phyloP scores from a whole-genome alignment of 2,888 invertebrate genomes.

The Tachystola acroxantha region DNA sequence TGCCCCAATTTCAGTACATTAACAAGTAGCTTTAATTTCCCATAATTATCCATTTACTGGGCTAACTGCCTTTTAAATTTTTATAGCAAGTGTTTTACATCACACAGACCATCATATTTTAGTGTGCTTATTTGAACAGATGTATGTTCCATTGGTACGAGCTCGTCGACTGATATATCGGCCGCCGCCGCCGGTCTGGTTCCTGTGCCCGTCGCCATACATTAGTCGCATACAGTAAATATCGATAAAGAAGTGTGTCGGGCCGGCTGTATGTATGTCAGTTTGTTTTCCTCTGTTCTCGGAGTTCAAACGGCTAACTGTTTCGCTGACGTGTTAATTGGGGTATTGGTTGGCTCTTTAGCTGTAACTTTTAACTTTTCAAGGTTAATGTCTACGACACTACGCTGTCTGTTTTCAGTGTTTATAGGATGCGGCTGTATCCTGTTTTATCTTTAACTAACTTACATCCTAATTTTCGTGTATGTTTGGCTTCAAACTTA shows the following conservation, averaged over 20 bases:
- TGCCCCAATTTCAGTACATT: slow-evolving; percentile 5
- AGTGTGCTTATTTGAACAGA: slow-evolving; percentile 49
- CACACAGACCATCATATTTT: slow-evolving; percentile 31
- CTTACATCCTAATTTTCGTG: too few relatives aligned
- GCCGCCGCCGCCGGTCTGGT: slow-evolving; percentile 38
- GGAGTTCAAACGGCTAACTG: slow-evolving; percentile 19
- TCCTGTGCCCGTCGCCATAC: slow-evolving; percentile 58
- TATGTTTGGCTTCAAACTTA: too few relatives aligned
- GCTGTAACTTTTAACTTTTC: slow-evolving; percentile 30
- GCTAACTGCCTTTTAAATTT: slow-evolving; percentile 6
- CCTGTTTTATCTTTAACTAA: too few relatives aligned
- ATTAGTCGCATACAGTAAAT: slow-evolving; percentile 55
- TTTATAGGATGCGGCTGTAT: too few relatives aligned
- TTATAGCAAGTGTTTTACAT: slow-evolving; percentile 5
- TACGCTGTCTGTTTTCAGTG: not conserved
- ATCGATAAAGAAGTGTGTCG: slow-evolving; percentile 41
- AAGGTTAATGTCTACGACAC: slow-evolving; percentile 40
- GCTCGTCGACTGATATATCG: slow-evolving; percentile 46
- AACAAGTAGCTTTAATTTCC: slow-evolving; percentile 1
- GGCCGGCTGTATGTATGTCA: slow-evolving; percentile 47
- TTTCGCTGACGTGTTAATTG: slow-evolving; percentile 33
- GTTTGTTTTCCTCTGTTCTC: slow-evolving; percentile 40
- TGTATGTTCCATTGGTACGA: slow-evolving; percentile 18
- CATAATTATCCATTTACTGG: slow-evolving; percentile 3
- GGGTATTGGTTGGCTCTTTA: slow-evolving; percentile 26